A percentile compares a stretch with the other conserved stretches of the same genome.
Evolutionary conservation across 2,113 vertebrate species (phyloP).

Genomic region (Eurypyga helias): DNA sequence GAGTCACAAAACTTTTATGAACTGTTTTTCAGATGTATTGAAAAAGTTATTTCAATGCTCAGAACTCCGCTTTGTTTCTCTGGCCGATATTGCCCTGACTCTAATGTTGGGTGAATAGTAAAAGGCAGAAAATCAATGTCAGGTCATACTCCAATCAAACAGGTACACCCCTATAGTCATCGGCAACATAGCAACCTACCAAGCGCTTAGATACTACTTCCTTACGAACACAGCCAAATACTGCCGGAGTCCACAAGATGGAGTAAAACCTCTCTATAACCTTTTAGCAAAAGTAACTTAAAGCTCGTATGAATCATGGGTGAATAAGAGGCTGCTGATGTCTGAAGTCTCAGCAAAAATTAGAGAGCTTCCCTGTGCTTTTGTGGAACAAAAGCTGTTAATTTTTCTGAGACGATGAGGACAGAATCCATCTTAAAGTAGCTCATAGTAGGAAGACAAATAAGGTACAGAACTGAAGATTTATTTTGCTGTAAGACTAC

Average conservation of each 20-base stretch:
- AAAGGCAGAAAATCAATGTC: not conserved
- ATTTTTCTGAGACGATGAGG: not conserved
- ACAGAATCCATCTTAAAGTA: not conserved
- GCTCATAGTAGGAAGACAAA: not conserved
- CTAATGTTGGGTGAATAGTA: not conserved
- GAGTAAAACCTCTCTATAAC: not conserved
- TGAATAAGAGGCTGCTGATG: conserved; percentile 28
- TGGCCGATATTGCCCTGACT: not conserved
- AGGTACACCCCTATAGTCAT: not conserved
- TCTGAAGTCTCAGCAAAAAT: not conserved
- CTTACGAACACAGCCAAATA: not conserved
- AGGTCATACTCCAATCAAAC: not conserved
- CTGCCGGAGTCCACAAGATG: conserved; percentile 35
- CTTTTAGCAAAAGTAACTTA: not conserved
- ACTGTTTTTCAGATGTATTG: not conserved
- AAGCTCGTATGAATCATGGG: not conserved
- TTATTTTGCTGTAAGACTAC: not conserved
- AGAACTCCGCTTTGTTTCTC: not conserved
- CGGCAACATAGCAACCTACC: not conserved
- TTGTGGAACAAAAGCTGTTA: not conserved
- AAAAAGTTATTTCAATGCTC: not conserved
- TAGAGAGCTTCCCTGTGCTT: not conserved
- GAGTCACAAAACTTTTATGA: not conserved
- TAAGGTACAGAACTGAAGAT: not conserved
- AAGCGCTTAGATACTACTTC: not conserved